These are phyloP conservation scores for Pelusios castaneus DNA, from an alignment of 2,113 vertebrate genomes.

Conservation along the genomic window DNA sequence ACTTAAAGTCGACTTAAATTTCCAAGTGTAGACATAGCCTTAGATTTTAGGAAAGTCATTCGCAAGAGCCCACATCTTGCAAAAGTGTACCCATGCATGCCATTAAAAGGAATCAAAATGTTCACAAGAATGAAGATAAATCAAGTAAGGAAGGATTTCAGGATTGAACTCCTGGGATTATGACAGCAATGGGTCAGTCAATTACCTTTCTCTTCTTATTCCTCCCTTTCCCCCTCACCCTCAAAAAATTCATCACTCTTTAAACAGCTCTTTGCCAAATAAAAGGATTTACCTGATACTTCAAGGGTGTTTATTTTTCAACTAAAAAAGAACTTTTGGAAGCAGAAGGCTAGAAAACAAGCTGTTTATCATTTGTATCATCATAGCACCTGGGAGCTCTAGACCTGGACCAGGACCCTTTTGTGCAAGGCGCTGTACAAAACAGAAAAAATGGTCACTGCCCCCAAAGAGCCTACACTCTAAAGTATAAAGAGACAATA, in stretches of 20 bases:
- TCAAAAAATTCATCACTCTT: neutral
- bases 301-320: neutral
- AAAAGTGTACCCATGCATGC: neutral
- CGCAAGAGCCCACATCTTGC: slow-evolving; percentile 3
- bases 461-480: neutral
- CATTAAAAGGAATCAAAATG: slow-evolving; percentile 21
- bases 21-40: too few relatives aligned
- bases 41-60: neutral
- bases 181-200: neutral
- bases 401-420: too few relatives aligned
- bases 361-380: neutral
- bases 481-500: neutral
- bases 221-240: neutral
- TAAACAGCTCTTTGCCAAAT: neutral
- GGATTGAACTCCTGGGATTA: fast-evolving
- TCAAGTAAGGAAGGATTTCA: neutral
- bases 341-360: neutral
- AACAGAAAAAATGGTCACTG: neutral
- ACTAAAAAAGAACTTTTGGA: neutral
- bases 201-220: neutral
- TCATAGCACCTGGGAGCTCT: neutral
- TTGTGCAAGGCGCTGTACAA: neutral
- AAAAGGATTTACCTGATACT: neutral
- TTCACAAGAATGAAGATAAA: neutral
- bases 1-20: too few relatives aligned